phyloP scores from a whole-genome alignment of 2,797 vertebrate species.

The Oreochromis grahami region DNA sequence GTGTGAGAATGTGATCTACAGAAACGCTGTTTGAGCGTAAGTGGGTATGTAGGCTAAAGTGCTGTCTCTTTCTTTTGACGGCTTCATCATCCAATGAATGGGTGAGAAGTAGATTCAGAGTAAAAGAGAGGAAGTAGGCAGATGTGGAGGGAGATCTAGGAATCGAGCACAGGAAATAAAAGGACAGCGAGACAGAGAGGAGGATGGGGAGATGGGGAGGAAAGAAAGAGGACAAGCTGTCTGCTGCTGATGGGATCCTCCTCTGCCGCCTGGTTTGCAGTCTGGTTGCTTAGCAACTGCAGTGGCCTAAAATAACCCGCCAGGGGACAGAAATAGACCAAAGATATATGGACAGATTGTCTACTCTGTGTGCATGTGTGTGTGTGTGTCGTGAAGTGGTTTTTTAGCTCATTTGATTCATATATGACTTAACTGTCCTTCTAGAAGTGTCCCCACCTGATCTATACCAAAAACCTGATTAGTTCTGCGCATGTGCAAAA shows the following conservation, averaged over 20 bases:
- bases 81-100: background rate
- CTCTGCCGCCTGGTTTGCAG: constrained; percentile 67
- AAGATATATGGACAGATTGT: constrained; percentile 57
- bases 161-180: background rate
- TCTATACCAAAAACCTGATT: background rate
- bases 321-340: constrained; percentile 79
- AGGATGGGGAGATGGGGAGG: constrained; percentile 13
- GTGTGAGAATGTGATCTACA: background rate
- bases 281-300: constrained; percentile 82
- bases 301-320: constrained; percentile 79
- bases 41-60: background rate
- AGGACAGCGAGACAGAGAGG: background rate
- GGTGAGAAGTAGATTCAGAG: background rate
- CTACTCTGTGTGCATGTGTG: background rate
- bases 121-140: background rate
- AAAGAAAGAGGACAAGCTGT: constrained; percentile 67
- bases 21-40: background rate
- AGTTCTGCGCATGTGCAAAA: background rate
- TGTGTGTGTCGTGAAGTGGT: background rate
- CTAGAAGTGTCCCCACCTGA: background rate
- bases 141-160: background rate
- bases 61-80: background rate
- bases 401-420: background rate
- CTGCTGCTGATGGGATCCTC: constrained; percentile 75
- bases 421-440: background rate